phyloP scores from a whole-genome alignment of 2,797 vertebrate genomes.

The Scomberomorus guttatus region DNA sequence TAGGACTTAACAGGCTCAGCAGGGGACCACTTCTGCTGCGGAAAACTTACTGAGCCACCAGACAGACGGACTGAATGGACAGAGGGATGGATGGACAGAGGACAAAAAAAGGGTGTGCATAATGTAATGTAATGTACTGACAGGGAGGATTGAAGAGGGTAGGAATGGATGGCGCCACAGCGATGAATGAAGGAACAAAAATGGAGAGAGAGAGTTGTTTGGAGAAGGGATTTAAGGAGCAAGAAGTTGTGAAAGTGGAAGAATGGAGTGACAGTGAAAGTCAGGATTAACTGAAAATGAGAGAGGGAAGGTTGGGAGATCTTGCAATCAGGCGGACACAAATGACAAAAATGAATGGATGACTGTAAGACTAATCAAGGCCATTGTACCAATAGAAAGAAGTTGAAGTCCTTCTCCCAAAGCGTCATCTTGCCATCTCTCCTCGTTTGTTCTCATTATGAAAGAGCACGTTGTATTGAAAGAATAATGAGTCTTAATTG shows the following conservation, averaged over 20 bases:
- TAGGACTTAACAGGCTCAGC: constrained; percentile 60
- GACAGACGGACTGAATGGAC: constrained; percentile 43
- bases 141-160: not conserved
- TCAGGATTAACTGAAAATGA: constrained; percentile 10
- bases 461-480: constrained; percentile 45
- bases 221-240: not conserved
- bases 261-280: constrained; percentile 10
- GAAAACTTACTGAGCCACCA: constrained; percentile 43
- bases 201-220: not conserved
- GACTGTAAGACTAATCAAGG: constrained; percentile 56
- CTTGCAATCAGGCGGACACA: constrained; percentile 40
- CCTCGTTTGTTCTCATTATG: constrained; percentile 55
- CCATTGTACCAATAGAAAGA: constrained; percentile 47
- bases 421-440: constrained; percentile 30
- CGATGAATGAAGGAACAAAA: not conserved
- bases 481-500: constrained; percentile 66
- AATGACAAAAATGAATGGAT: constrained; percentile 8
- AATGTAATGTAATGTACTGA: constrained; percentile 14
- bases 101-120: constrained; percentile 4
- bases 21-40: constrained; percentile 60
- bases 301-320: not conserved
- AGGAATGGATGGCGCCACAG: not conserved
- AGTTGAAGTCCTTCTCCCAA: constrained; percentile 23
- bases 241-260: constrained; percentile 2
- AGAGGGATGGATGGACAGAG: not conserved